Percentiles rank a stretch among this genome's conserved stretches.
Evolutionary conservation across 2,888 invertebrate species (phyloP).

Genomic region (Antheraea assamensis): DNA sequence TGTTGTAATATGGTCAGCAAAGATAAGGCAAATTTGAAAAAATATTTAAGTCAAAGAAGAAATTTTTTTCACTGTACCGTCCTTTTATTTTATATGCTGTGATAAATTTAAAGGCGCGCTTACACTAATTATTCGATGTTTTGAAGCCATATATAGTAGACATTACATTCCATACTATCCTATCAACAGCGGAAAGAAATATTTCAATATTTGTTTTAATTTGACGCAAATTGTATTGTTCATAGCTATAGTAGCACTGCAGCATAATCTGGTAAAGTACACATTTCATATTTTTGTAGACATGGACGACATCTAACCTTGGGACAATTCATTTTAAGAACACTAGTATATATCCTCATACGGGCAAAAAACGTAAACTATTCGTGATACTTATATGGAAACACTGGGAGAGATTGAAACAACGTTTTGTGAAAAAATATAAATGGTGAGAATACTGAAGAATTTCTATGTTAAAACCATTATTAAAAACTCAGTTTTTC

Average conservation of each 20-base stretch:
- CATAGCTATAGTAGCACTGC: not conserved
- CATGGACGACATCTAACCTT: conserved; percentile 48
- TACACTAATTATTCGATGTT: not conserved
- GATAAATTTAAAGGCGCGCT: not conserved
- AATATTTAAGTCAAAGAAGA: too few species aligned
- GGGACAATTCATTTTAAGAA: conserved; percentile 50
- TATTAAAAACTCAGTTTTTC: not conserved
- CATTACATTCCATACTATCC: not conserved
- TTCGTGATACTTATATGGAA: conserved; percentile 14
- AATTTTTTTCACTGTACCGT: too few species aligned
- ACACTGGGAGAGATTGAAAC: conserved; percentile 11
- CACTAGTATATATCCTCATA: conserved; percentile 15
- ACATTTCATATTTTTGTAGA: conserved; percentile 42
- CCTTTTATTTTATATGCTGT: not conserved
- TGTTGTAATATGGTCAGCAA: too few species aligned
- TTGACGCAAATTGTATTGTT: not conserved
- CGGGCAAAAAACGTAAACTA: not conserved
- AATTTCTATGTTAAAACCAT: not conserved
- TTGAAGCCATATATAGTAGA: not conserved
- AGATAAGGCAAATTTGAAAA: too few species aligned
- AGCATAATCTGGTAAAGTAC: not conserved
- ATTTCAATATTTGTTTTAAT: not conserved
- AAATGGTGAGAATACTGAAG: conserved; percentile 5
- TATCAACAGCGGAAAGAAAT: not conserved
- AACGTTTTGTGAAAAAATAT: conserved; percentile 14